These are phyloP conservation scores for Caenorhabditis sinica DNA, from an alignment of 2,888 invertebrate genomes.

Conservation along the genomic window DNA sequence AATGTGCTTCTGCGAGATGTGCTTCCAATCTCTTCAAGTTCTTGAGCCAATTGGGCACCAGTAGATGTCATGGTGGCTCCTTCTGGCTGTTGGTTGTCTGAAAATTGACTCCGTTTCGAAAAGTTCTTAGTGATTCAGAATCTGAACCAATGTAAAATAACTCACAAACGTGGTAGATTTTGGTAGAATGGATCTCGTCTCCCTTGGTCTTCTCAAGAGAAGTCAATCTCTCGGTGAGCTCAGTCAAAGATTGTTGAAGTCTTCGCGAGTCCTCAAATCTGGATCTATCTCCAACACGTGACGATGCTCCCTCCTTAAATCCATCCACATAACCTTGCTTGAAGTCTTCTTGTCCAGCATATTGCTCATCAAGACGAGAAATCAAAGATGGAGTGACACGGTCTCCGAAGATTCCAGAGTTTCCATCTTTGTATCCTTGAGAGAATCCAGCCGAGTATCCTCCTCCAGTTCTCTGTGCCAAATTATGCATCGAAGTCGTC, in stretches of 20 bases:
- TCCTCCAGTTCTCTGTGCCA: slow-evolving; percentile 79
- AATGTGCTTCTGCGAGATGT: slow-evolving; percentile 81
- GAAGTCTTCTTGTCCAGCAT: slow-evolving; percentile 84
- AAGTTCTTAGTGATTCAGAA: neutral
- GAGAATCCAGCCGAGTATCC: slow-evolving; percentile 84
- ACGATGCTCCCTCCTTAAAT: slow-evolving; percentile 83
- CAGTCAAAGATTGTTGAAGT: slow-evolving; percentile 82
- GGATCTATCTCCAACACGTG: slow-evolving; percentile 72
- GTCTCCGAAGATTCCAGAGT: slow-evolving; percentile 83
- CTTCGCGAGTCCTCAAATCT: slow-evolving; percentile 80
- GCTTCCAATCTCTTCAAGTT: slow-evolving; percentile 81
- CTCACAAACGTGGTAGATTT: slow-evolving; percentile 84
- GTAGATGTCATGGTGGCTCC: slow-evolving; percentile 73
- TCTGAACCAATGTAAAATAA: slow-evolving; percentile 12
- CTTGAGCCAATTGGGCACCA: slow-evolving; percentile 83
- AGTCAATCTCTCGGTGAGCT: slow-evolving; percentile 82
- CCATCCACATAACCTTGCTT: slow-evolving; percentile 83
- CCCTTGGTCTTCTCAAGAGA: slow-evolving; percentile 82
- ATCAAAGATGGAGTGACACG: slow-evolving; percentile 82
- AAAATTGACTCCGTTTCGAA: slow-evolving; percentile 17
- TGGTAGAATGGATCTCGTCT: slow-evolving; percentile 84
- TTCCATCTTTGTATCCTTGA: slow-evolving; percentile 83
- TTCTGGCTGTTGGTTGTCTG: slow-evolving; percentile 83
- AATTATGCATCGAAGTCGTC: slow-evolving; percentile 83
- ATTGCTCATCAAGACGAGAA: slow-evolving; percentile 83